These are phyloP conservation scores for Nyctibius grandis DNA, from an alignment of 2,797 vertebrate genomes.

Conservation along the genomic window DNA sequence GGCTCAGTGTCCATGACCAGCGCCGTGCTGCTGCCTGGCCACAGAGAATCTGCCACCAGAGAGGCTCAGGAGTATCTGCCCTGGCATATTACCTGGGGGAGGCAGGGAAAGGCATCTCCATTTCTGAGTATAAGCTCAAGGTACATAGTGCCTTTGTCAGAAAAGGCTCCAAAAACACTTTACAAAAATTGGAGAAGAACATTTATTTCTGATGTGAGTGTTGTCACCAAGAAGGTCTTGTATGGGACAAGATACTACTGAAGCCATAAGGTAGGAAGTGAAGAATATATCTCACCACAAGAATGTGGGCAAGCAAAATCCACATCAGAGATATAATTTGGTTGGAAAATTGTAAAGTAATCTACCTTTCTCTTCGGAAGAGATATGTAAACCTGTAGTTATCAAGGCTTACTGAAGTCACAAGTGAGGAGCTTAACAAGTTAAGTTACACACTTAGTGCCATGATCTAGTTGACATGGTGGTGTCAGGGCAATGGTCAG, in stretches of 20 bases:
- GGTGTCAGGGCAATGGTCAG: too few relatives aligned
- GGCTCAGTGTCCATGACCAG: not conserved
- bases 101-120: not conserved
- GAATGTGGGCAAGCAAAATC: not conserved
- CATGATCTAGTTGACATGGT: too few relatives aligned
- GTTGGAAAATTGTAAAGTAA: not conserved
- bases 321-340: not conserved
- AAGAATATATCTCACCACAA: not conserved
- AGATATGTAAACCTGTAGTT: accelerated
- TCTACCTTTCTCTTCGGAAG: not conserved
- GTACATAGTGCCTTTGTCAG: accelerated
- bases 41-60: not conserved
- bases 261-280: not conserved
- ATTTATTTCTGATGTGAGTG: accelerated
- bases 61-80: not conserved
- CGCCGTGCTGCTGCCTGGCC: not conserved
- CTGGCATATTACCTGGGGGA: not conserved
- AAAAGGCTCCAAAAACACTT: not conserved
- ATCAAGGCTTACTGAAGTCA: not conserved
- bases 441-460: too few relatives aligned
- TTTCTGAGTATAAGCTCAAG: not conserved
- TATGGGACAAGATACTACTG: not conserved
- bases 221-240: not conserved
- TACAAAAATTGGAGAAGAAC: not conserved
- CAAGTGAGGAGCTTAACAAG: not conserved